Base-by-base conservation (phyloP, 2,113 vertebrate species). In the Recurvirostra avosetta region DNA sequence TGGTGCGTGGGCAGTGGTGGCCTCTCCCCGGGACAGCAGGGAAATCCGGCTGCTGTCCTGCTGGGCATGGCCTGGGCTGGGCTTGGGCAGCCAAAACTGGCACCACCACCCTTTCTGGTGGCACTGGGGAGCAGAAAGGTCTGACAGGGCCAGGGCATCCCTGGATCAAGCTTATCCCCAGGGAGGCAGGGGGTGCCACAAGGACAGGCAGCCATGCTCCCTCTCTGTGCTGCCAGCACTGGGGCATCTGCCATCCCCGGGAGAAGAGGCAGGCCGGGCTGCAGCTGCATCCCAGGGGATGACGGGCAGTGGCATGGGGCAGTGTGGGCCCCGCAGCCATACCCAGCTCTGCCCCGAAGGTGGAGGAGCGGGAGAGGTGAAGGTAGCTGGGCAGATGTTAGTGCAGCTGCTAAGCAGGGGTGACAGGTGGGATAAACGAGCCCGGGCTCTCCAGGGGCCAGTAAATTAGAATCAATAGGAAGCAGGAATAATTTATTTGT, bases 401-500 rank as follows among this genome's bases (percentile, higher is more conserved):
- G 83, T 90, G 62, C 90, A 95, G 94, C 78, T 94, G 94, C 77
- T 92, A 15, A 85, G 72, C 62, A 45, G 49, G 50, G 96, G 79
- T 92, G 96, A 94, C 97, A 97, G 97, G 92, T 96, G 92, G 92
- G 76, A 97, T 86, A 90, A 95, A 93, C 2, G 65, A 86, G 59
- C 76, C 74, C 3, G 5, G 56, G 75, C 22, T 92, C 94, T 95
- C 94, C 66, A 92, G 92, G 90, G 92, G 83, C 90, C 80, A 85
- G 95, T 92, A 97, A 95, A 97, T 94, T 95, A 90, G 92, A 96
- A 95, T 95, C 95, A 97, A 96, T 96, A 96, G 45, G 91, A 97
- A 95, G 93, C 92, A 95, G 94, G 96, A 96, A 96, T 93, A 94
- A 97, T 96, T 96, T 94, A 97, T 94, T 94, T 94, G 95, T 97